These are phyloP conservation scores for Cirrhinus mrigala DNA, from an alignment of 2,797 vertebrate species.

Conservation along the genomic window DNA sequence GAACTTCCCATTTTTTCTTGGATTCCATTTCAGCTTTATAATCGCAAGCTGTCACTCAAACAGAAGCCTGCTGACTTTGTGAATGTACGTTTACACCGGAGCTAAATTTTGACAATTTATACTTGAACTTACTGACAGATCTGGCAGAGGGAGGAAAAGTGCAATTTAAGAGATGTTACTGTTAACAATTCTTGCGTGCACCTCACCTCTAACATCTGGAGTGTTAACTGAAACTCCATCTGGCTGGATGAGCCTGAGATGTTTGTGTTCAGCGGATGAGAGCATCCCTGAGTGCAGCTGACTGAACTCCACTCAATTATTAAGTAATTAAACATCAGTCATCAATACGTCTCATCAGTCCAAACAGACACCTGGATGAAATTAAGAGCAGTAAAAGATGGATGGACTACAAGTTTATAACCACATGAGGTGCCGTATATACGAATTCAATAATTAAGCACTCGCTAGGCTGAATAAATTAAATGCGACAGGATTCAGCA, in stretches of 20 bases:
- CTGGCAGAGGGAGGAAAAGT: neutral
- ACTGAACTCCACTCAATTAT: constrained; percentile 53
- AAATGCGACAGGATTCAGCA: constrained; percentile 68
- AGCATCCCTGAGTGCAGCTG: constrained; percentile 31
- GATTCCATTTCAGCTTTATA: neutral
- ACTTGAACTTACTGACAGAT: neutral
- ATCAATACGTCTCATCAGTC: constrained; percentile 57
- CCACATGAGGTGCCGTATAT: constrained; percentile 71
- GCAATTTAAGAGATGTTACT: neutral
- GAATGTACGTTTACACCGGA: neutral
- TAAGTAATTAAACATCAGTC: constrained; percentile 64
- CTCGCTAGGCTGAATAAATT: constrained; percentile 72
- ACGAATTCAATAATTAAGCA: constrained; percentile 72
- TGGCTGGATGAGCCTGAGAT: constrained; percentile 11
- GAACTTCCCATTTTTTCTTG: neutral
- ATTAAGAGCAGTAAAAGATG: constrained; percentile 66
- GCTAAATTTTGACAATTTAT: neutral
- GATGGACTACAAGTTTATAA: constrained; percentile 73
- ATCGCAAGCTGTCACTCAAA: neutral
- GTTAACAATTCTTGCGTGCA: neutral
- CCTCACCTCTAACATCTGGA: constrained; percentile 25
- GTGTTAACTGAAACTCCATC: constrained; percentile 30
- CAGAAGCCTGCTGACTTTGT: neutral
- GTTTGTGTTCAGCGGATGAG: constrained; percentile 23
- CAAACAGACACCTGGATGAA: constrained; percentile 63